Conservation (phyloP, 2,888 invertebrate genomes). For the Mythimna lalbum region DNA sequence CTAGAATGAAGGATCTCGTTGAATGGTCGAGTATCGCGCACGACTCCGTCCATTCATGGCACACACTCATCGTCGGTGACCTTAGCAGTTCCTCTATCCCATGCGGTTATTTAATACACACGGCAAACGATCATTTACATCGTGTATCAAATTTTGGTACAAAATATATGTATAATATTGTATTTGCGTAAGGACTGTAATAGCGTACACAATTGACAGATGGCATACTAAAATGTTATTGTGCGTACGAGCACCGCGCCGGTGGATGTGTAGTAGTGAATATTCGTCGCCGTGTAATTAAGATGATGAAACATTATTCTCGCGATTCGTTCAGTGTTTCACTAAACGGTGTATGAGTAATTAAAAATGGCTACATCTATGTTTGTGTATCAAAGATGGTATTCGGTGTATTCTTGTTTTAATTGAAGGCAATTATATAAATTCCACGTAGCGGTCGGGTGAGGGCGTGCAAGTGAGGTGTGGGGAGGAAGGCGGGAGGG, state of each 20-base stretch:
- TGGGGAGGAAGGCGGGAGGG: conserved; percentile 52
- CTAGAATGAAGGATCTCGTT: conserved; percentile 80
- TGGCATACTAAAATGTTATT: conserved; percentile 52
- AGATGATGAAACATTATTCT: conserved; percentile 62
- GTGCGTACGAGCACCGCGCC: conserved; percentile 47
- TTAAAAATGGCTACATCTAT: conserved; percentile 64
- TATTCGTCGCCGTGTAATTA: conserved; percentile 70
- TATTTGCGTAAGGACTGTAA: conserved; percentile 38
- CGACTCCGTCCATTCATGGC: conserved; percentile 81
- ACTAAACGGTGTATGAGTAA: conserved; percentile 60
- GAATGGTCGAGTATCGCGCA: conserved; percentile 77
- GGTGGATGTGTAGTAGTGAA: conserved; percentile 71
- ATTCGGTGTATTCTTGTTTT: conserved; percentile 83
- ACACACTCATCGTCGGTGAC: conserved; percentile 76
- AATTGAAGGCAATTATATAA: conserved; percentile 89
- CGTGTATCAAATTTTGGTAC: conserved; percentile 50
- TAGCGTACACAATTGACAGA: conserved; percentile 51
- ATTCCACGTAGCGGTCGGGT: conserved; percentile 87
- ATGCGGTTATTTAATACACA: conserved; percentile 73
- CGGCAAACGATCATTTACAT: conserved; percentile 57
- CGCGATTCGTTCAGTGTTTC: conserved; percentile 58
- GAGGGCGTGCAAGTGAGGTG: conserved; percentile 64
- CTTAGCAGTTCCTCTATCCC: conserved; percentile 73
- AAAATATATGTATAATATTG: conserved; percentile 23
- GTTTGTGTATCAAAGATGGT: conserved; percentile 73